Evolutionary conservation across 2,888 invertebrate species (phyloP).

Genomic region (Rapana venosa): DNA sequence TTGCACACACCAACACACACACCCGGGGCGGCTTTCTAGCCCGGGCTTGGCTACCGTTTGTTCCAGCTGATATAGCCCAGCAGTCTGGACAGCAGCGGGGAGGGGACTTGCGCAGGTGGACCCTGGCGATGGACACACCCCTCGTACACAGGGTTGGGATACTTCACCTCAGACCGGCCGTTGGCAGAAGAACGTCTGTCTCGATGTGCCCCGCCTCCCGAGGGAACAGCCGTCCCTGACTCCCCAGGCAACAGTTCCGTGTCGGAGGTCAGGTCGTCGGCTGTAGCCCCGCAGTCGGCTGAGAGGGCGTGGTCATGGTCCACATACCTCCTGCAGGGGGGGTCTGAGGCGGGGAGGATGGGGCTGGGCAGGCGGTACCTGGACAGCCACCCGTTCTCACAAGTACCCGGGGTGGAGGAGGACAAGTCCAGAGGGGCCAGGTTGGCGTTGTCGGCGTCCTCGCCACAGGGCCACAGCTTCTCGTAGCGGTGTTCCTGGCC

Average conservation of each 20-base stretch:
- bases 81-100: slow-evolving; percentile 33
- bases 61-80: slow-evolving; percentile 32
- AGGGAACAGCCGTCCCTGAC: not conserved
- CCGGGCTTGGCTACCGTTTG: slow-evolving; percentile 14
- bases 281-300: not conserved
- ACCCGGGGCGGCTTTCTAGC: not conserved
- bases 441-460: not conserved
- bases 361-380: slow-evolving; percentile 39
- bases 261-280: slow-evolving; percentile 31
- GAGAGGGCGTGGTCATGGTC: not conserved
- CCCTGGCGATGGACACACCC: not conserved
- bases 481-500: slow-evolving; percentile 7
- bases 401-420: slow-evolving; percentile 30
- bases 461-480: not conserved
- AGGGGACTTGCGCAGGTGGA: not conserved
- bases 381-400: slow-evolving; percentile 35
- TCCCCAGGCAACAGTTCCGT: slow-evolving; percentile 21
- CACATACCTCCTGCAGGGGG: slow-evolving; percentile 3
- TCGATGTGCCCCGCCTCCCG: not conserved
- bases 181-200: no score
- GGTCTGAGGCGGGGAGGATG: not conserved
- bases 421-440: not conserved
- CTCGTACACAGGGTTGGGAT: slow-evolving; percentile 33
- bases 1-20: no score
- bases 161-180: slow-evolving; percentile 24